Evolutionary conservation across 2,797 vertebrate species (phyloP), one percentile per base, ranked within the genome.

Genomic region (Anas capensis): DNA sequence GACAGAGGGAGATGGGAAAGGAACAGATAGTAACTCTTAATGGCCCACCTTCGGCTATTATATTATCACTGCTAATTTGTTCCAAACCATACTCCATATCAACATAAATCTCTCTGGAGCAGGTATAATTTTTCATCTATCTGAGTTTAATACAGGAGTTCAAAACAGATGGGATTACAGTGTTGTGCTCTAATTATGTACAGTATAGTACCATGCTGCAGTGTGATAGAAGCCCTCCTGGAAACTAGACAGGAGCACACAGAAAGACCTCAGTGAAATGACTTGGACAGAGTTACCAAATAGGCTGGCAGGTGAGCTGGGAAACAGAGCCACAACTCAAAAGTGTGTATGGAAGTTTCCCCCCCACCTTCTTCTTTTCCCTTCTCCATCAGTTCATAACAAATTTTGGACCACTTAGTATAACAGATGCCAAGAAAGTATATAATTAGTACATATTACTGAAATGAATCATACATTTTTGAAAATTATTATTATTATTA

Each of bases 151-250:
- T 61, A 21, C 1, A 31, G 31, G n/a, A 81, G 4, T 64, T 78
- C 51, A 53, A 51, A 71, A 27, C 9, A 83, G 18, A 40, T 33
- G 8, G 16, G 18, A 34, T 14, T 78, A 24, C 38, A 81, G 31
- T 16, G 27, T 53, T 11, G 1, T 8, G 8, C 36, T 73, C 23
- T 29, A 60, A 15, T 26, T 68, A 49, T 27, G 8, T 48, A 13
- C 15, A 29, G 29, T 11, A 20, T 8, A 38, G 57, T 8, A 48
- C 23, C 3, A 0, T 1, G 0, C 4, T 20, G 23, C 2, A 4
- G 1, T 9, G 14, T 14, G 21, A 29, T 31, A 56, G 38, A 60
- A 78, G 15, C 49, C 36, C 70, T 20, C 18, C 9, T 81, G 61
- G 44, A 83, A 88, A 73, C 8, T 20, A 51, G 9, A 68, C 2